Conservation (phyloP, 2,888 invertebrate species). For the Uropetala carovei region DNA sequence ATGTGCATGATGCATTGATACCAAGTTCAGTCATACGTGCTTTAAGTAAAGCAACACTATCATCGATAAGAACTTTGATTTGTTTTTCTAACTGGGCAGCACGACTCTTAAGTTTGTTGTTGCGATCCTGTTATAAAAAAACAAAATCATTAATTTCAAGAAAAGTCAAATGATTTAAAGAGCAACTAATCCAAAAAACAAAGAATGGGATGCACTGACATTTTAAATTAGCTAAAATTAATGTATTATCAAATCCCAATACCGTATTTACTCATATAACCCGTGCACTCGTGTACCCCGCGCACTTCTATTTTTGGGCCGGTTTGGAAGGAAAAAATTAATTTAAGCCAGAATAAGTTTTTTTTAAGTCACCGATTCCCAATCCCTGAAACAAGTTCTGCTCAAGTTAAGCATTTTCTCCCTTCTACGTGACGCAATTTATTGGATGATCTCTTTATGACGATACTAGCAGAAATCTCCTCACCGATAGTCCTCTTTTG, state of each 20-base stretch:
- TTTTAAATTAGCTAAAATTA: not conserved
- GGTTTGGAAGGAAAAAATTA: no score
- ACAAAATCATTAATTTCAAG: not conserved
- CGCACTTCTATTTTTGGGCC: no score
- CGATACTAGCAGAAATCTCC: no score
- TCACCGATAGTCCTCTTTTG: no score
- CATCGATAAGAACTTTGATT: constrained; percentile 93
- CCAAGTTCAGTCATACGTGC: constrained; percentile 94
- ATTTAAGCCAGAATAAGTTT: no score
- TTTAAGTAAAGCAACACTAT: constrained; percentile 92
- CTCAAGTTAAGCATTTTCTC: no score
- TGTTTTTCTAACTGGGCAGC: constrained; percentile 95
- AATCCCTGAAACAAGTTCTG: no score
- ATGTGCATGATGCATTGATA: constrained; percentile 90
- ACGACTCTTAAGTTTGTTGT: constrained; percentile 87
- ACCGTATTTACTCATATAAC: no score
- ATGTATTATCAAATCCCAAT: not conserved
- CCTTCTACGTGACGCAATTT: no score
- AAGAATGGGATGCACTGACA: not conserved
- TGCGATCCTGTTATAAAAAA: constrained; percentile 80
- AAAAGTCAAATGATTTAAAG: not conserved
- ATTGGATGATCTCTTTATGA: no score
- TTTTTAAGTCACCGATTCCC: no score
- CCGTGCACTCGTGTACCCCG: no score
- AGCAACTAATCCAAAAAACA: not conserved